phyloP scores from a whole-genome alignment of 2,797 vertebrate species.

The Huso huso region DNA sequence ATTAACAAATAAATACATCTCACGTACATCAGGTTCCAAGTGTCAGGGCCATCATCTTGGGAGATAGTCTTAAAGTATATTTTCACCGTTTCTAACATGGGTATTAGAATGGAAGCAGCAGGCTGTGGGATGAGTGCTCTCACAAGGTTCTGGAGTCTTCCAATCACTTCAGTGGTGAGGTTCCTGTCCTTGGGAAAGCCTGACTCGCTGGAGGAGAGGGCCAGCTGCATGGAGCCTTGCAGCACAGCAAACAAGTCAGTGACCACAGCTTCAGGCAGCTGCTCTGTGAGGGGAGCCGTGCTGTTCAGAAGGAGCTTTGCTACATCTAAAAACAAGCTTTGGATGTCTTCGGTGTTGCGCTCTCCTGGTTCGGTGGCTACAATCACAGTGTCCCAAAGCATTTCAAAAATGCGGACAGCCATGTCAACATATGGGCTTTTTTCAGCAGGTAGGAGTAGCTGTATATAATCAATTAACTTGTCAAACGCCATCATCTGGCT shows the following conservation, averaged over 20 bases:
- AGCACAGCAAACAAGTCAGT: constrained; percentile 37
- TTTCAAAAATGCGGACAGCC: constrained; percentile 34
- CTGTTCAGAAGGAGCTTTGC: constrained; percentile 25
- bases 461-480: constrained; percentile 33
- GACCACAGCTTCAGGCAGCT: constrained; percentile 20
- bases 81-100: constrained; percentile 26
- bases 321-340: constrained; percentile 33
- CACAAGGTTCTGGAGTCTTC: constrained; percentile 31
- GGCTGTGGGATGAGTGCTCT: constrained; percentile 24
- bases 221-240: constrained; percentile 33
- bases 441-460: constrained; percentile 29
- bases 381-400: constrained; percentile 39
- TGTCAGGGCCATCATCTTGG: constrained; percentile 28
- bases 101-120: constrained; percentile 29
- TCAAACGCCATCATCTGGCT: constrained; percentile 35
- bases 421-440: constrained; percentile 31
- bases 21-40: constrained; percentile 56
- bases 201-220: constrained; percentile 29
- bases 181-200: constrained; percentile 33
- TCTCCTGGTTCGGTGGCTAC: constrained; percentile 36
- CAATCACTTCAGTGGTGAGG: constrained; percentile 35
- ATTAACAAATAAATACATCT: background rate
- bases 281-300: background rate
- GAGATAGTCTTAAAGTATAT: constrained; percentile 44
- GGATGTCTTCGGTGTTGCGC: constrained; percentile 43